Evolutionary conservation across 2,113 vertebrate genomes (phyloP).

Genomic region (Festucalex cinctus): DNA sequence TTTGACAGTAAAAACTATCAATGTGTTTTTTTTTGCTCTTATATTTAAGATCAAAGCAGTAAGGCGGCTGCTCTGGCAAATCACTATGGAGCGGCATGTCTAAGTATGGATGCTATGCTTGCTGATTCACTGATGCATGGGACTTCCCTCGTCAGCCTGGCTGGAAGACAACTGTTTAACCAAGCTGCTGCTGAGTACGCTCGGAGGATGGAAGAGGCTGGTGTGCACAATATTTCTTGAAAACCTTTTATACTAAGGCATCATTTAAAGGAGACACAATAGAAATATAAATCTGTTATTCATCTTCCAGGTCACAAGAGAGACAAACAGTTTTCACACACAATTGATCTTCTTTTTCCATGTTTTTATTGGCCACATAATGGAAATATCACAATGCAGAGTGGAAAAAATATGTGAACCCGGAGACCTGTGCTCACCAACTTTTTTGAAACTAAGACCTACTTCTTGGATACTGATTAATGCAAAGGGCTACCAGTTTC

Average conservation of each 20-base stretch:
- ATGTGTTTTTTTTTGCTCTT: neutral
- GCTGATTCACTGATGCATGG: slow-evolving; percentile 70
- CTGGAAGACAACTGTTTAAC: slow-evolving; percentile 74
- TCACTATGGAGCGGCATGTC: slow-evolving; percentile 67
- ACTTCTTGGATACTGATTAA: too few relatives aligned
- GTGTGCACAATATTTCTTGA: slow-evolving; percentile 56
- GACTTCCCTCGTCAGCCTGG: slow-evolving; percentile 55
- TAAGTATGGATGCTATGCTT: slow-evolving; percentile 77
- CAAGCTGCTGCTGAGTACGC: slow-evolving; percentile 62
- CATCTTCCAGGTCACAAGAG: too few relatives aligned
- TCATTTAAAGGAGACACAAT: neutral
- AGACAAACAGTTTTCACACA: too few relatives aligned
- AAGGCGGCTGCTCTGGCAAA: slow-evolving; percentile 65
- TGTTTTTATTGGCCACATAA: too few relatives aligned
- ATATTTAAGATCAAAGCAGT: slow-evolving; percentile 71
- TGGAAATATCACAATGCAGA: too few relatives aligned
- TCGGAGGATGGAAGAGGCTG: slow-evolving; percentile 56
- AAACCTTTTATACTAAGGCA: neutral
- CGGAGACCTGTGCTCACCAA: too few relatives aligned
- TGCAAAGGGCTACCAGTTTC: too few relatives aligned
- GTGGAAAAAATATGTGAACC: too few relatives aligned
- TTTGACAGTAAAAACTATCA: slow-evolving; percentile 25
- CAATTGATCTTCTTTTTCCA: too few relatives aligned
- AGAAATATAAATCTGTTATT: too few relatives aligned
- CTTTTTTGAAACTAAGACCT: too few relatives aligned